Evolutionary conservation across 2,113 vertebrate species (phyloP).

Genomic region (Pygoscelis antarcticus): DNA sequence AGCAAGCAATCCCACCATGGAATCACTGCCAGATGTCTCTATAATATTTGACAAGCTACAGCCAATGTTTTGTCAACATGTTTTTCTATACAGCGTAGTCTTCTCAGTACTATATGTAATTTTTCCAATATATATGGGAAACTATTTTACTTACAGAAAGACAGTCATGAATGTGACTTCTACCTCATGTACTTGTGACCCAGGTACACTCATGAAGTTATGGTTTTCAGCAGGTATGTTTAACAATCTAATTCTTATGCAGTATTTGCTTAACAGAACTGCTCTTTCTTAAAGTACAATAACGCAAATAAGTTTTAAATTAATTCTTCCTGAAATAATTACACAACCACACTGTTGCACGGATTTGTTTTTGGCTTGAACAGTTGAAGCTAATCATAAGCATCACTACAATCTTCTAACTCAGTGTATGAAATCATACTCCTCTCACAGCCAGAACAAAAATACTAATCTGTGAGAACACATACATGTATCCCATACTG

Average conservation of each 20-base stretch:
- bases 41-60: neutral
- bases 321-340: neutral
- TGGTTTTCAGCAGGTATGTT: too few species aligned
- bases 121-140: neutral
- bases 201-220: neutral
- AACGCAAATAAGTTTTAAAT: neutral
- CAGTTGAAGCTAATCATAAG: neutral
- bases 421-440: neutral
- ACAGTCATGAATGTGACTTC: neutral
- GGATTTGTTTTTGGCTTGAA: neutral
- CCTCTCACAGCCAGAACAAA: neutral
- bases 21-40: slow-evolving; percentile 19
- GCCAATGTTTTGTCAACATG: neutral
- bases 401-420: neutral
- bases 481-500: neutral
- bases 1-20: neutral
- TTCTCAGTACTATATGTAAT: neutral
- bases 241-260: neutral
- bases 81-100: neutral
- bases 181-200: neutral
- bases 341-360: neutral
- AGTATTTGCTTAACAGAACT: neutral
- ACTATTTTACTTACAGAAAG: neutral
- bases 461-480: neutral
- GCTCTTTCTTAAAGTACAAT: neutral